Conservation (phyloP, 2,888 invertebrate genomes). For the Brachyptera putata region DNA sequence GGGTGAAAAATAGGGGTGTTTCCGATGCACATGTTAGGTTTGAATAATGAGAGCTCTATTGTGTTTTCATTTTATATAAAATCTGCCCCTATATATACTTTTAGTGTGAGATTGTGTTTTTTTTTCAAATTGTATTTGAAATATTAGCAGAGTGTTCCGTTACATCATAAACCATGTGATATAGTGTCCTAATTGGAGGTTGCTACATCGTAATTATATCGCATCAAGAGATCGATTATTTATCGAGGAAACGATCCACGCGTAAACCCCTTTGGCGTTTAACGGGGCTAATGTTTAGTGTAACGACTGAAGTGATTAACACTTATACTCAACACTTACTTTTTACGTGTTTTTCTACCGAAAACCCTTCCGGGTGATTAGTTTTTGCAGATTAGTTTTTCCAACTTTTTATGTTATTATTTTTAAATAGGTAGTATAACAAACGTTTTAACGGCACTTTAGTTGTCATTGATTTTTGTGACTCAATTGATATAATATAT, state of each 20-base stretch:
- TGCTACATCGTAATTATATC: not conserved
- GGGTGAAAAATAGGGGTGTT: slow-evolving; percentile 18
- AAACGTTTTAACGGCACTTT: too few relatives aligned
- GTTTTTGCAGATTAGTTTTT: too few relatives aligned
- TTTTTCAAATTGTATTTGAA: not conserved
- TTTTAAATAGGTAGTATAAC: too few relatives aligned
- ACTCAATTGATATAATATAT: too few relatives aligned
- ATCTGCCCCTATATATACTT: slow-evolving; percentile 11
- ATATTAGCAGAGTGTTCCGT: slow-evolving; percentile 16
- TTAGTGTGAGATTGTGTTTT: not conserved
- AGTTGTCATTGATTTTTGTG: too few relatives aligned
- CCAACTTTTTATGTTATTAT: too few relatives aligned
- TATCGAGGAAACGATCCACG: slow-evolving; percentile 6
- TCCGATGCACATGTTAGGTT: not conserved
- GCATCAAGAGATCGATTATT: not conserved
- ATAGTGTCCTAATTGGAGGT: slow-evolving; percentile 4
- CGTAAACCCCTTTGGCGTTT: not conserved
- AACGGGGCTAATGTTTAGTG: too few relatives aligned
- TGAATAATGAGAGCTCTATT: slow-evolving; percentile 15
- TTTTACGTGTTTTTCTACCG: too few relatives aligned
- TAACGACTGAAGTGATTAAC: too few relatives aligned
- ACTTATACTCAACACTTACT: too few relatives aligned
- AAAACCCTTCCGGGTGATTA: too few relatives aligned
- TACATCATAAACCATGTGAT: slow-evolving; percentile 4
- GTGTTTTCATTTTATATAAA: not conserved